Base-by-base conservation (phyloP, 2,113 vertebrate genomes). In the Microcebus ravelobensis region DNA sequence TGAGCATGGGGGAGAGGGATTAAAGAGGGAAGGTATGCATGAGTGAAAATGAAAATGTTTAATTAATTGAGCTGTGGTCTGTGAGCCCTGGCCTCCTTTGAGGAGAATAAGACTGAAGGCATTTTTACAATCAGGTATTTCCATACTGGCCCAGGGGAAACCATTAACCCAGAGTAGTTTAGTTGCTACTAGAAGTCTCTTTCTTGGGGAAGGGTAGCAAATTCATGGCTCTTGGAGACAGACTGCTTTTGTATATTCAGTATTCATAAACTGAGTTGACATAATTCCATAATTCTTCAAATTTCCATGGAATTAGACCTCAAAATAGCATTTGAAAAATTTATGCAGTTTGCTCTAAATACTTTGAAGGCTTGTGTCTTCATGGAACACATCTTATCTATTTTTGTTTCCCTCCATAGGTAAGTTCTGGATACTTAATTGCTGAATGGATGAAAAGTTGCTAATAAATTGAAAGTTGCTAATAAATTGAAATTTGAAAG, bases 401-500 rank as follows among this genome's bases (percentile, higher is more conserved):
- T 57, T 74, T 96, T 95, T 70, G 6, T 10, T 59, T 92, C 34
- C n/a, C 4, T 70, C 31, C 39, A 21, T 65, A 48, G 10, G 25
- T 86, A 48, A 11, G 11, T 77, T 82, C 7, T 93, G 79, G 48
- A 39, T 36, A 31, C 42, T 91, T 91, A 77, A 63, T 87, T 87
- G 21, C 14, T 45, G 74, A 85, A 70, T 68, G 8, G 21, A 39
- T 80, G 71, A 86, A 76, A n/a, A 90, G 89, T 86, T 39, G 39
- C 39, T 39, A 39, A 39, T 39, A 39, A 39, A 39, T 95, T 77
- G 23, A 45, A 96, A 93, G 36, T 42, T 97, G 31, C 23, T 81
- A 36, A 25, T 67, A 59, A 81, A 42, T 63, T 87, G 3, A 57
- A 90, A 91, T 86, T 95, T 77, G 23, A 45, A 96, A 93, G 36